Evolutionary conservation across 53 echinoderm and acorn worm species (phyloP), one percentile per base, ranked within the genome.

Genomic region (Henricia sp.): DNA sequence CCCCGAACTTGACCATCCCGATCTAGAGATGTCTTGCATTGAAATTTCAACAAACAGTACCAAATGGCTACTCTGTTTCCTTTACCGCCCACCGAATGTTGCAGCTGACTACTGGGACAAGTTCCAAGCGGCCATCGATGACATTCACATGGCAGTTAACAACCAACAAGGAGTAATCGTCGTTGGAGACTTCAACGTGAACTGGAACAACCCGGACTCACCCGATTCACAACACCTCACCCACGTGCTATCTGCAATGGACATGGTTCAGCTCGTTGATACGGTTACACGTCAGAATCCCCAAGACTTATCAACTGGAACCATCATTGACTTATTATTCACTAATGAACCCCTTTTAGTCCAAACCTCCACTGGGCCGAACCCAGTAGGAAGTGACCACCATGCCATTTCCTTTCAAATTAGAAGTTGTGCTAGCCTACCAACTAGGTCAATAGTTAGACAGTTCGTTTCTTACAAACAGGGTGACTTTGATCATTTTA

Each of bases 281-380:
- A 52, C 27, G 1, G 20, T 23, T 6, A 74, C 67, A 16, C 67
- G 74, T 52, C 73, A 67, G 19, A 51, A 39, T 37, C 4, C 66
- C 23, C 52, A 37, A 52, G 19, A 86, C 36, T 67, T 28, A 3
- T 21, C 16, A 0, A 52, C 21, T 65, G 86, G 75, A 50, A 37
- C 86, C 25, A 52, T 86, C 66, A 86, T 66, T 66, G 86, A 86
- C 55, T 33, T 85, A 12, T 32, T 85, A 34, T 85, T 85, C 30
- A 85, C 85, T 0, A 52, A 72, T 38, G 24, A 36, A n/a, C 74
- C 72, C 4, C 9, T 62, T 46, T 54, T 75, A 23, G 55, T 38
- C 57, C 54, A 20, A 21, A 17, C 6, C 50, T 34, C 35, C 30
- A 52, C 68, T 72, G 19, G 35, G 34, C 19, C 64, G 12, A 64